A percentile compares a stretch with the other conserved stretches of the same genome.
Evolutionary conservation across 1,140 invertebrate species (phyloP).

Genomic region (Melitaea cinxia): DNA sequence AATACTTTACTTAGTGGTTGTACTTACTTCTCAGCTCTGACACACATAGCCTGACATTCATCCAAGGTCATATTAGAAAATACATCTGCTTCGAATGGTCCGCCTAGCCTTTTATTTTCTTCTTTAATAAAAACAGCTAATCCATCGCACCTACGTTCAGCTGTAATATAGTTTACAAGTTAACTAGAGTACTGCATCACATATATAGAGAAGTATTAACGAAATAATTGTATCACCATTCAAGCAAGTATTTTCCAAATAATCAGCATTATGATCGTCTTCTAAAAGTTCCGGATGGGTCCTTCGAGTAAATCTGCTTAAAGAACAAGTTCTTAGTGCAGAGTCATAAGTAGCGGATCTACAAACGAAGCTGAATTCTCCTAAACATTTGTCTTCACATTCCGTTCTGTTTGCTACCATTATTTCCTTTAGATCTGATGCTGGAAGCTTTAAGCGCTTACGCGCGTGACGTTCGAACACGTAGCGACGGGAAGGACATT

Average conservation of each 20-base stretch:
- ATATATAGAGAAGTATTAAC: background rate
- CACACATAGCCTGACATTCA: slow-evolving; percentile 90
- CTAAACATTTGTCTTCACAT: slow-evolving; percentile 94
- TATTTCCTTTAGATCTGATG: slow-evolving; percentile 90
- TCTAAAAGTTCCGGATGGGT: slow-evolving; percentile 92
- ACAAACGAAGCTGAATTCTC: slow-evolving; percentile 94
- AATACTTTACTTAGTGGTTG: background rate
- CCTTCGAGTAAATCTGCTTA: slow-evolving; percentile 90
- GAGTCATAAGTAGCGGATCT: slow-evolving; percentile 92
- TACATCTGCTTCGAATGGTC: slow-evolving; percentile 93
- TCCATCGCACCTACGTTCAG: slow-evolving; percentile 92
- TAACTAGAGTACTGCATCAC: background rate
- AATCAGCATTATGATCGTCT: slow-evolving; percentile 93
- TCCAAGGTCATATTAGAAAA: slow-evolving; percentile 92
- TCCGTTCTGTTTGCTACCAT: slow-evolving; percentile 91
- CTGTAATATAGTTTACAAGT: slow-evolving; percentile 78
- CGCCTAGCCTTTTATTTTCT: slow-evolving; percentile 92
- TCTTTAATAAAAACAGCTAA: slow-evolving; percentile 93
- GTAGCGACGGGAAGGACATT: slow-evolving; percentile 93
- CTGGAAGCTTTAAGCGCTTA: slow-evolving; percentile 89
- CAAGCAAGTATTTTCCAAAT: slow-evolving; percentile 94
- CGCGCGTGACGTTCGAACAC: slow-evolving; percentile 93
- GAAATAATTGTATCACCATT: slow-evolving; percentile 84
- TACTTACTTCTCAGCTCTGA: slow-evolving; percentile 88
- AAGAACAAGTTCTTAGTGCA: slow-evolving; percentile 87